A percentile compares a stretch with the other conserved stretches of the same genome.
Conservation (phyloP, 2,888 invertebrate genomes). For the Reticulitermes lucifugus region DNA sequence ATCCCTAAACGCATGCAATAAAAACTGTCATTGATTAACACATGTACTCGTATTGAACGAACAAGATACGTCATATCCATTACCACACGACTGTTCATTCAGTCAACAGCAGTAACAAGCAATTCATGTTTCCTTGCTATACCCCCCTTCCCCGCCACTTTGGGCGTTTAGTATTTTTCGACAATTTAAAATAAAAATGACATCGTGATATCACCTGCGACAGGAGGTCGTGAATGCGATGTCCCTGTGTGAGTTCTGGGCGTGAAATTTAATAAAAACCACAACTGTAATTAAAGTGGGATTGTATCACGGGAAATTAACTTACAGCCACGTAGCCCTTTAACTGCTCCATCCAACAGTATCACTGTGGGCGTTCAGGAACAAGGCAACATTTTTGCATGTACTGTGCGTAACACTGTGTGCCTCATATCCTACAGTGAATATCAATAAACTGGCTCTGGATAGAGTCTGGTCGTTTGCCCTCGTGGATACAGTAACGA, state of each 20-base stretch:
- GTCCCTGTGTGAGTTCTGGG: not conserved
- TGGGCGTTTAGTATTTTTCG: not conserved
- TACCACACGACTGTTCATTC: not conserved
- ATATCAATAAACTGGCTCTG: no score
- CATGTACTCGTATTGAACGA: not conserved
- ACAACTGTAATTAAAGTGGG: not conserved
- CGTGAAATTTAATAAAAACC: slow-evolving; percentile 2
- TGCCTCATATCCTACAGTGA: no score
- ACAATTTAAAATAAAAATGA: slow-evolving; percentile 18
- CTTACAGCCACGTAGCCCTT: no score
- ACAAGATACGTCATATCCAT: not conserved
- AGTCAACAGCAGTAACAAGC: not conserved
- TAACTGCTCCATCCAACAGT: no score
- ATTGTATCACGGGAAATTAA: no score
- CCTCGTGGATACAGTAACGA: no score
- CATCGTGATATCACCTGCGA: not conserved
- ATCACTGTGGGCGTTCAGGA: no score
- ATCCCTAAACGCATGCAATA: not conserved
- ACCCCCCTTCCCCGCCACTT: not conserved
- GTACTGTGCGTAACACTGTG: no score
- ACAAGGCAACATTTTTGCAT: no score
- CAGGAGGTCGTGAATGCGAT: not conserved
- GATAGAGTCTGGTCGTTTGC: no score
- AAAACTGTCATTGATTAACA: not conserved
- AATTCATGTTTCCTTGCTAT: not conserved